phyloP scores from a whole-genome alignment of 2,888 invertebrate species.

The Nemotelus nigrinus region DNA sequence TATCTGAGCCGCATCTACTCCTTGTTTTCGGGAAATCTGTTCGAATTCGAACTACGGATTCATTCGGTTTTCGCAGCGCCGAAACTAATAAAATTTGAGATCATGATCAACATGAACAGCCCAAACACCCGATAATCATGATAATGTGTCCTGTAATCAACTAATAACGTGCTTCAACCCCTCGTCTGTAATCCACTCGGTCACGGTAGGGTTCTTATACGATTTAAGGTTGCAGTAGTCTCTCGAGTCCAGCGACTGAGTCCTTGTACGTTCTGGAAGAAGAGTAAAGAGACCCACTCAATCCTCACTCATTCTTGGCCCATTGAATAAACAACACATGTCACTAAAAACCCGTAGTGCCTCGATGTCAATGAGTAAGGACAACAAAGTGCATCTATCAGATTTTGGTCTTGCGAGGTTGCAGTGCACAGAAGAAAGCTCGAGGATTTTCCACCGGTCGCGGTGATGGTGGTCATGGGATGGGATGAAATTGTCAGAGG shows the following conservation, averaged over 20 bases:
- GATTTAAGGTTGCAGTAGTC: conserved; percentile 16
- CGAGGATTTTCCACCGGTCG: conserved; percentile 41
- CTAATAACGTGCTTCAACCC: conserved; percentile 63
- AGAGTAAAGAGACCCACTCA: neutral
- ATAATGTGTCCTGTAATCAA: conserved; percentile 67
- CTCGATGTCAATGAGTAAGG: conserved; percentile 45
- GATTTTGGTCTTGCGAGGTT: conserved; percentile 7
- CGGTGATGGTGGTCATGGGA: conserved; percentile 18
- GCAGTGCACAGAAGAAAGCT: neutral
- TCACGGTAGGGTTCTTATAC: conserved; percentile 32
- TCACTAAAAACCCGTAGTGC: conserved; percentile 50
- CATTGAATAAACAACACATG: conserved; percentile 56
- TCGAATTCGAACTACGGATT: conserved; percentile 20
- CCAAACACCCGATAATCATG: conserved; percentile 64
- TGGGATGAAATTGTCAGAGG: conserved; percentile 26
- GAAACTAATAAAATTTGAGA: conserved; percentile 48
- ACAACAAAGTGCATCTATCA: conserved; percentile 46
- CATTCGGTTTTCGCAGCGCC: neutral
- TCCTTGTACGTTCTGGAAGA: neutral
- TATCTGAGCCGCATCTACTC: conserved; percentile 19
- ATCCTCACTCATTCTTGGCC: conserved; percentile 49
- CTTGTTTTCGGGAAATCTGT: conserved; percentile 46
- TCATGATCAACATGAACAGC: conserved; percentile 48
- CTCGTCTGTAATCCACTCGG: conserved; percentile 33
- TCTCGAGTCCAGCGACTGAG: conserved; percentile 19